Conservation (phyloP, 2,888 invertebrate genomes). For the Alviniconcha strummeri region DNA sequence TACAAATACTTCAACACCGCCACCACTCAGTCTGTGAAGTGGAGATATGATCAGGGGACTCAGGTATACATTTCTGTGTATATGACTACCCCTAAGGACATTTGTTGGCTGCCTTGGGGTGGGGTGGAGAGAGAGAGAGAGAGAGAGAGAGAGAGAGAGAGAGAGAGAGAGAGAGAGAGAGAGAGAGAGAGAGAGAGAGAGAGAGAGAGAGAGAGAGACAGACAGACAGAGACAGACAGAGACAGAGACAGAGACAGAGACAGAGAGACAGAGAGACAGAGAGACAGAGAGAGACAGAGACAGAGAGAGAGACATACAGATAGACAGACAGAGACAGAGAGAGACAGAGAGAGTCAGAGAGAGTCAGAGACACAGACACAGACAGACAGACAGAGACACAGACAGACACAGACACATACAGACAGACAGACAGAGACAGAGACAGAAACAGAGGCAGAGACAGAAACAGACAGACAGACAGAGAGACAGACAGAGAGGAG, state of each 20-base stretch:
- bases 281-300: background rate
- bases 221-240: background rate
- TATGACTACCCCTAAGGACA: too few relatives aligned
- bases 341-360: background rate
- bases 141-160: background rate
- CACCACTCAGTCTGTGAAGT: constrained; percentile 47
- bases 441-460: background rate
- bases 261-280: background rate
- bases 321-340: background rate
- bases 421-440: background rate
- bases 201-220: background rate
- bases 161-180: background rate
- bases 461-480: background rate
- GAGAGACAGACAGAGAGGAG: background rate
- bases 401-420: too few relatives aligned
- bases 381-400: background rate
- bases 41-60: constrained; percentile 44
- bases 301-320: background rate
- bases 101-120: too few relatives aligned
- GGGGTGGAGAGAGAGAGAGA: too few relatives aligned
- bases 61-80: background rate
- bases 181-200: constrained; percentile 16
- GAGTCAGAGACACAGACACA: background rate
- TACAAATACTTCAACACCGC: constrained; percentile 52
- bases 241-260: background rate